Percentiles rank a stretch among this genome's conserved stretches.
Conservation (phyloP, 2,888 invertebrate species). For the Ectemnius cavifrons region DNA sequence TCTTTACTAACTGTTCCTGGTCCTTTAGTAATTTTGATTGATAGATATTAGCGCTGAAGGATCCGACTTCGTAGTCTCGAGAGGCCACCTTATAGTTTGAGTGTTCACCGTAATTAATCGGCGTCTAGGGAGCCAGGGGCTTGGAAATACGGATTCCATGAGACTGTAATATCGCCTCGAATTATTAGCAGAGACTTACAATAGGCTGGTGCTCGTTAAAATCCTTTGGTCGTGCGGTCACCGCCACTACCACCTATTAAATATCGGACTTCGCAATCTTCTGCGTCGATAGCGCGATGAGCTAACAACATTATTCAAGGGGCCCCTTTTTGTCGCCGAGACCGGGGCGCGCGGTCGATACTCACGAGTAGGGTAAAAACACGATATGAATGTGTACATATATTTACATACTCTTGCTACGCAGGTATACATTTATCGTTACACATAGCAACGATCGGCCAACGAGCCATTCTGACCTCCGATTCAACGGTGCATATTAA, state of each 20-base stretch:
- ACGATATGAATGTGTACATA: too few species aligned
- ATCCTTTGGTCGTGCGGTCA: background rate
- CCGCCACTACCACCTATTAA: constrained; percentile 1
- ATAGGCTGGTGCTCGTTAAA: background rate
- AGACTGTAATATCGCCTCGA: background rate
- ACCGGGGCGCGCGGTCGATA: too few species aligned
- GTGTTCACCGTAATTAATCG: constrained; percentile 43
- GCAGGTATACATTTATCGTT: too few species aligned
- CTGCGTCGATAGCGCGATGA: constrained; percentile 5
- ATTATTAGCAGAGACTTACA: too few species aligned
- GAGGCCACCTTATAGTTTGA: constrained; percentile 10
- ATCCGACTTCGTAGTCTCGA: constrained; percentile 7
- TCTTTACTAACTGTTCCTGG: too few species aligned
- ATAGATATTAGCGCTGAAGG: background rate
- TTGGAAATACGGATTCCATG: constrained; percentile 16
- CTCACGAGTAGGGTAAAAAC: too few species aligned
- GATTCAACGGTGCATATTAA: too few species aligned
- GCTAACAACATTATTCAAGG: constrained; percentile 16
- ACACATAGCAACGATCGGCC: too few species aligned
- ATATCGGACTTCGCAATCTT: constrained; percentile 18
- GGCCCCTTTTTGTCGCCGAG: background rate
- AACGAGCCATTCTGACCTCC: too few species aligned
- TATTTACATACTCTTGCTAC: too few species aligned
- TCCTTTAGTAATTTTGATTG: background rate
- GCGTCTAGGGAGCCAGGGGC: constrained; percentile 26